Conservation (phyloP, 2,888 invertebrate species). For the Phrixothrix hirtus region DNA sequence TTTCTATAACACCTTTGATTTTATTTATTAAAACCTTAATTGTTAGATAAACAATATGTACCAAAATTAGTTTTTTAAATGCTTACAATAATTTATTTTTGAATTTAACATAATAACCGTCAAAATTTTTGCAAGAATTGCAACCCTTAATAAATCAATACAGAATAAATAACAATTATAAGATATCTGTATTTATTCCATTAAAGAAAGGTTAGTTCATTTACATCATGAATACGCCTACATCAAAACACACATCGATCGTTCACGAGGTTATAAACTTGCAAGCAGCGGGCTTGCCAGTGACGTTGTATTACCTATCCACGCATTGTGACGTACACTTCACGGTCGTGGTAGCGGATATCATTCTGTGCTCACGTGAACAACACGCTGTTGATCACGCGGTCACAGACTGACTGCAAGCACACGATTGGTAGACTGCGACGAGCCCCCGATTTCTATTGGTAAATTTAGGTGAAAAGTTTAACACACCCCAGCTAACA, state of each 20-base stretch:
- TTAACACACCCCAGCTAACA: conserved; percentile 57
- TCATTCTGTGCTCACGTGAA: conserved; percentile 86
- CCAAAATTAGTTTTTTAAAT: too few species aligned
- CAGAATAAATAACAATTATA: too few species aligned
- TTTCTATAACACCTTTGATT: too few species aligned
- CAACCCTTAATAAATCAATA: too few species aligned
- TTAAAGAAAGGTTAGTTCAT: too few species aligned
- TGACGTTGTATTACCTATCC: conserved; percentile 51
- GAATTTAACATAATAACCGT: too few species aligned
- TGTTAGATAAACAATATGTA: too few species aligned
- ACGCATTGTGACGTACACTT: conserved; percentile 63
- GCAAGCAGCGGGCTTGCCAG: conserved; percentile 41
- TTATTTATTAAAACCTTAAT: too few species aligned
- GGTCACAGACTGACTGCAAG: conserved; percentile 69
- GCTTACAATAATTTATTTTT: too few species aligned
- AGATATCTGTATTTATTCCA: too few species aligned
- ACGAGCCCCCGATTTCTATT: conserved; percentile 74
- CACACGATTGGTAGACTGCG: conserved; percentile 64
- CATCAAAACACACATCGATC: conserved; percentile 25
- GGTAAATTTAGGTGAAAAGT: conserved; percentile 52
- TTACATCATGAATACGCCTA: conserved; percentile 38
- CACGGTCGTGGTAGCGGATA: conserved; percentile 65
- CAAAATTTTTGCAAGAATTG: too few species aligned
- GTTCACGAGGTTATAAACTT: conserved; percentile 26
- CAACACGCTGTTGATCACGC: conserved; percentile 77